phyloP scores from a whole-genome alignment of 2,797 vertebrate genomes.

The Eulemur rubriventer region DNA sequence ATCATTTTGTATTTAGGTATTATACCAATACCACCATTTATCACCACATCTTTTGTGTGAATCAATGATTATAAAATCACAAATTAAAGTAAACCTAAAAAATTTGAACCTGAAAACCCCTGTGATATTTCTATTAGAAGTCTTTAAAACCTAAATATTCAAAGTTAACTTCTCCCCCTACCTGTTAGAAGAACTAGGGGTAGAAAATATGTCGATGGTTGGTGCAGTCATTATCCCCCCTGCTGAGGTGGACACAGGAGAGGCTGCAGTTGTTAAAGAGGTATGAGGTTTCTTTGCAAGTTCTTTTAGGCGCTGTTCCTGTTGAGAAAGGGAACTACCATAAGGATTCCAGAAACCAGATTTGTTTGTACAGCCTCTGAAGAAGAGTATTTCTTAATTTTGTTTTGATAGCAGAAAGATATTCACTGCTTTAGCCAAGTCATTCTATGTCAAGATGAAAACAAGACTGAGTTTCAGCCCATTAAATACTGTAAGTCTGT shows the following conservation, averaged over 20 bases:
- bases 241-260: conserved; percentile 94
- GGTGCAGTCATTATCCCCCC: conserved; percentile 96
- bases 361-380: not conserved
- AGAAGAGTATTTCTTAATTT: conserved; percentile 5
- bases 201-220: conserved; percentile 98
- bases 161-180: conserved; percentile 72
- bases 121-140: not conserved
- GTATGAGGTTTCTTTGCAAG: conserved; percentile 96
- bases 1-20: not conserved
- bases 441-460: conserved; percentile 15
- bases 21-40: not conserved
- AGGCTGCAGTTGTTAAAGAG: conserved; percentile 96
- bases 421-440: not conserved
- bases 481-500: conserved; percentile 32
- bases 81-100: conserved; percentile 39
- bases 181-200: conserved; percentile 98
- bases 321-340: conserved; percentile 72
- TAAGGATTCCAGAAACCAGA: conserved; percentile 74
- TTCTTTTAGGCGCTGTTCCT: conserved; percentile 99
- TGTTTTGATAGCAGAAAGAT: conserved; percentile 19
- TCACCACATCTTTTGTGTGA: not conserved
- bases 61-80: conserved; percentile 44
- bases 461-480: not conserved
- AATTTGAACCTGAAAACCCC: conserved; percentile 15
- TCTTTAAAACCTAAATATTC: not conserved